Evolutionary conservation across 2,113 vertebrate genomes (phyloP), one percentile per base, ranked within the genome.

Genomic region (Dryoscopus gambensis): DNA sequence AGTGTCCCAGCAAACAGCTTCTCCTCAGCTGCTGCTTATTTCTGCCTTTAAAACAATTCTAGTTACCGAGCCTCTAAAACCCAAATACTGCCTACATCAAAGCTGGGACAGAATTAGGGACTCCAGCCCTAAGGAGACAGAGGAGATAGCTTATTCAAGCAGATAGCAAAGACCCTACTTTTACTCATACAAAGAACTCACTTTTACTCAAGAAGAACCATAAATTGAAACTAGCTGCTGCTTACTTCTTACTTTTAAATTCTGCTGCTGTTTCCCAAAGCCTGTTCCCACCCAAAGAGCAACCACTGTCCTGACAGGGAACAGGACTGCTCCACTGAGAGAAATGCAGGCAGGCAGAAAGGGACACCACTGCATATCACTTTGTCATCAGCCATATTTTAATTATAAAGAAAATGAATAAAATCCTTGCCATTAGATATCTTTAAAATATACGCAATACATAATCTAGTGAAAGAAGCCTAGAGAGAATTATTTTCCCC

Each of bases 341-440:
- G 60, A 42, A 89, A 83, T 4, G 12, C 13, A 42, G 30, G 76
- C 69, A 83, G 56, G 56, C 25, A 81, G 37, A 50, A 75, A 37
- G 4, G 30, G 40, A 56, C 31, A 39, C 24, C 57, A 37, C 28
- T 50, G 33, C 24, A 15, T 17, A 94, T 30, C 78, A 46, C 40
- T 65, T 68, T 85, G 59, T 83, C 91, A 88, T 44, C 78, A 77
- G 27, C 19, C 55, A 30, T 74, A 78, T 81, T 95, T 95, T 86
- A 94, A 93, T 94, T 95, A 67, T 21, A 77, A 88, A 75, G 55
- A 70, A 89, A 91, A 85, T 59, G 1, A 96, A 42, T 84, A 91
- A 76, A 35, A 83, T 40, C 47, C 49, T 70, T 77, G 75, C 74
- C 47, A 91, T 50, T 28, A 84, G 55, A 37, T 63, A 78, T 25